Conservation (phyloP, 2,888 invertebrate genomes). For the Drosophila borealis region DNA sequence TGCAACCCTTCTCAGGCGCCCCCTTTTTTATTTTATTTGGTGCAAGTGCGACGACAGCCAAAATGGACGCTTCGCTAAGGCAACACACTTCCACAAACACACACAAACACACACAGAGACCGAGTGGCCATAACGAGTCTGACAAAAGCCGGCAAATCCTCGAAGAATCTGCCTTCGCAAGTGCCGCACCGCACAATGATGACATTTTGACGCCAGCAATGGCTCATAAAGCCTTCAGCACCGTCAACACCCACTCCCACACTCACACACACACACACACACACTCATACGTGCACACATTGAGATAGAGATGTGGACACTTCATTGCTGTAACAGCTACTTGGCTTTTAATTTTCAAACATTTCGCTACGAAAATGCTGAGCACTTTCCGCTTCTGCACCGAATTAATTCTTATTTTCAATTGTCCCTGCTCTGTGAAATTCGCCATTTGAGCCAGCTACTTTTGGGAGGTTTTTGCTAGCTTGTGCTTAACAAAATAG, state of each 20-base stretch:
- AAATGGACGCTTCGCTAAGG: slow-evolving; percentile 34
- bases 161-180: slow-evolving; percentile 31
- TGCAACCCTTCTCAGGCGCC: slow-evolving; percentile 56
- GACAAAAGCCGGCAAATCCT: slow-evolving; percentile 54
- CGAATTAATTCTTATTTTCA: slow-evolving; percentile 51
- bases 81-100: slow-evolving; percentile 23
- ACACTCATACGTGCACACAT: background rate
- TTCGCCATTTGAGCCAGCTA: slow-evolving; percentile 16
- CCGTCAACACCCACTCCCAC: slow-evolving; percentile 28
- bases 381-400: slow-evolving; percentile 41
- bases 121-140: slow-evolving; percentile 52
- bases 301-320: slow-evolving; percentile 18
- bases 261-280: slow-evolving; percentile 2
- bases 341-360: slow-evolving; percentile 73
- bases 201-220: slow-evolving; percentile 82
- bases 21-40: slow-evolving; percentile 49
- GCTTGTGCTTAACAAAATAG: background rate
- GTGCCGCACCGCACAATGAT: slow-evolving; percentile 54
- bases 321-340: slow-evolving; percentile 55
- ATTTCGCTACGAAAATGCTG: slow-evolving; percentile 44
- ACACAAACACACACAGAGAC: slow-evolving; percentile 5
- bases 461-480: background rate
- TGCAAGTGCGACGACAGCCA: slow-evolving; percentile 54
- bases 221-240: slow-evolving; percentile 82
- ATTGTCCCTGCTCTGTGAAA: slow-evolving; percentile 38